These are phyloP conservation scores for Acronicta alni DNA, from an alignment of 2,888 invertebrate genomes.

Conservation along the genomic window DNA sequence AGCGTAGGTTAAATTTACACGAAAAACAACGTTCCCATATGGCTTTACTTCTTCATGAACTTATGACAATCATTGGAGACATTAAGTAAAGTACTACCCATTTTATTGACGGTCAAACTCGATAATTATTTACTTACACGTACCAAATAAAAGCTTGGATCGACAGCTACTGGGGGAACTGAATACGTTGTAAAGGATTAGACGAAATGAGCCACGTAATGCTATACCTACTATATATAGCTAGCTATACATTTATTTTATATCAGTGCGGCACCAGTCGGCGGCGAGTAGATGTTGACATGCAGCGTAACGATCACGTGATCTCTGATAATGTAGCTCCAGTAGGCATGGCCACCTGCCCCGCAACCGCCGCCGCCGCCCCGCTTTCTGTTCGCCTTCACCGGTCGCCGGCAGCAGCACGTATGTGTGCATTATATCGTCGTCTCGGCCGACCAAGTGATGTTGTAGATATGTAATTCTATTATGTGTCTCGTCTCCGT, in stretches of 20 bases:
- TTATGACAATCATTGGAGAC: neutral
- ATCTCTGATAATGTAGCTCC: constrained; percentile 72
- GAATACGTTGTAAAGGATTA: constrained; percentile 12
- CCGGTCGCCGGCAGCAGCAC: constrained; percentile 61
- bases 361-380: constrained; percentile 61
- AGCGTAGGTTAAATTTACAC: neutral
- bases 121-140: neutral
- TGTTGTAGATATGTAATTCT: constrained; percentile 86
- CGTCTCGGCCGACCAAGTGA: constrained; percentile 80
- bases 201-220: constrained; percentile 30
- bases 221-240: constrained; percentile 23
- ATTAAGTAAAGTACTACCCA: too few relatives aligned
- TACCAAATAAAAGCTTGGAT: neutral
- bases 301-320: constrained; percentile 70
- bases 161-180: constrained; percentile 6
- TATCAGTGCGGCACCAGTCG: constrained; percentile 48
- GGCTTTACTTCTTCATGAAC: neutral
- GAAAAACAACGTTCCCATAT: neutral
- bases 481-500: constrained; percentile 86
- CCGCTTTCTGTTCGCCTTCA: constrained; percentile 60
- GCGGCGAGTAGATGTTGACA: constrained; percentile 62
- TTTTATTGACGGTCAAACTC: neutral
- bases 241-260: constrained; percentile 36
- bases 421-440: constrained; percentile 72
- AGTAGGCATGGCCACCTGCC: constrained; percentile 74